These are phyloP conservation scores for Sandelia bainsii DNA, from an alignment of 2,797 vertebrate species.

Conservation along the genomic window DNA sequence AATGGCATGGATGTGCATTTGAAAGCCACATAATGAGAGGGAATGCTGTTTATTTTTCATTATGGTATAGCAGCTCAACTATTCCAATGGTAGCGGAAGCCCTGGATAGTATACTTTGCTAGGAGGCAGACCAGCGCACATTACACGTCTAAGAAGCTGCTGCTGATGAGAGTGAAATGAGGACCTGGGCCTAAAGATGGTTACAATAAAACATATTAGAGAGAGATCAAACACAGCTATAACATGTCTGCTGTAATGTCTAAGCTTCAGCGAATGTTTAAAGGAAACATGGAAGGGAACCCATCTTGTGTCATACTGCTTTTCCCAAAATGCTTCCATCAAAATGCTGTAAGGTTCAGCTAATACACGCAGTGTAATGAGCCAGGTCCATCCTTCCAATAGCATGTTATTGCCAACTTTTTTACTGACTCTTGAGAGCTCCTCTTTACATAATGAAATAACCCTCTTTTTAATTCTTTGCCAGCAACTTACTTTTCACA, in stretches of 20 bases:
- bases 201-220: slow-evolving; percentile 38
- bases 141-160: slow-evolving; percentile 22
- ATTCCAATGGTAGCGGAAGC: slow-evolving; percentile 42
- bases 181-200: slow-evolving; percentile 43
- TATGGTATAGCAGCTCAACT: slow-evolving; percentile 32
- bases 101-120: slow-evolving; percentile 28
- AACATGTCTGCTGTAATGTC: slow-evolving; percentile 32
- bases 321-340: slow-evolving; percentile 42
- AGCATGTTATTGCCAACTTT: slow-evolving; percentile 46
- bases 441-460: slow-evolving; percentile 65
- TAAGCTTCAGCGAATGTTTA: slow-evolving; percentile 33
- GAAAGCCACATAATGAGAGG: slow-evolving; percentile 52
- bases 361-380: slow-evolving; percentile 25
- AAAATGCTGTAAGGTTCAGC: slow-evolving; percentile 47
- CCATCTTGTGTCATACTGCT: slow-evolving; percentile 19
- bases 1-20: slow-evolving; percentile 59
- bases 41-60: slow-evolving; percentile 58
- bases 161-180: slow-evolving; percentile 33
- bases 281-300: slow-evolving; percentile 41
- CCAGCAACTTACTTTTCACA: slow-evolving; percentile 65
- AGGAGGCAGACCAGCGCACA: slow-evolving; percentile 37
- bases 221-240: slow-evolving; percentile 44
- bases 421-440: slow-evolving; percentile 42
- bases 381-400: slow-evolving; percentile 41
- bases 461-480: slow-evolving; percentile 46